Evolutionary conservation across 2,888 invertebrate species (phyloP).

Genomic region (Toxonevra muliebris): DNA sequence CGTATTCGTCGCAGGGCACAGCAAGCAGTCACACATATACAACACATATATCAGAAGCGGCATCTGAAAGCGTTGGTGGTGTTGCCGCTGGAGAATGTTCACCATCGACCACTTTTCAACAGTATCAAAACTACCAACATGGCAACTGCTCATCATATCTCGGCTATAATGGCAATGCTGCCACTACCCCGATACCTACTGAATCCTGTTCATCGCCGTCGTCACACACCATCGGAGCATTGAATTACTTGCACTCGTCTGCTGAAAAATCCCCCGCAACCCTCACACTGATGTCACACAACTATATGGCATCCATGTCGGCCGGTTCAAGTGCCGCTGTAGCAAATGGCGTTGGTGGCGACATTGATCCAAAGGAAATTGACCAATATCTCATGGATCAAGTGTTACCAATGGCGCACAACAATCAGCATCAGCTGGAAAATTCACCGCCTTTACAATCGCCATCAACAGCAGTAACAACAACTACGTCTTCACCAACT

Average conservation of each 20-base stretch:
- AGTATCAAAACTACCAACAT: conserved; percentile 32
- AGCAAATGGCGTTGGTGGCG: conserved; percentile 37
- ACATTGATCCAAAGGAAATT: conserved; percentile 64
- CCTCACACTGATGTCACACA: conserved; percentile 33
- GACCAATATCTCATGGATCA: conserved; percentile 65
- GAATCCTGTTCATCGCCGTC: conserved; percentile 41
- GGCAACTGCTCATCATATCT: conserved; percentile 29
- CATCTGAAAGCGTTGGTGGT: background rate
- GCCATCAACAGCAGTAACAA: conserved; percentile 23
- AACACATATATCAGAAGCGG: conserved; percentile 33
- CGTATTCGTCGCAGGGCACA: background rate
- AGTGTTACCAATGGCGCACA: conserved; percentile 56
- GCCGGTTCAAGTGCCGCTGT: conserved; percentile 7
- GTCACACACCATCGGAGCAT: conserved; percentile 59
- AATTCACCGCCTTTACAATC: conserved; percentile 6
- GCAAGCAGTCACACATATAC: conserved; percentile 24
- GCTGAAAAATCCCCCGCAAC: conserved; percentile 34
- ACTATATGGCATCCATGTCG: conserved; percentile 37
- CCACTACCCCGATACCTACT: background rate
- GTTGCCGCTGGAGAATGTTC: no score
- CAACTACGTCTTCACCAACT: conserved; percentile 26
- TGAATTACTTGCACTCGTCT: conserved; percentile 58
- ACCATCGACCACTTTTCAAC: conserved; percentile 24
- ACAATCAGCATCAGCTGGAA: conserved; percentile 26
- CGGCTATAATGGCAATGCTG: conserved; percentile 16